Percentiles rank a stretch among this genome's conserved stretches.
These are phyloP conservation scores for Bryconaethiops microstoma DNA, from an alignment of 2,797 vertebrate genomes.

Conservation along the genomic window DNA sequence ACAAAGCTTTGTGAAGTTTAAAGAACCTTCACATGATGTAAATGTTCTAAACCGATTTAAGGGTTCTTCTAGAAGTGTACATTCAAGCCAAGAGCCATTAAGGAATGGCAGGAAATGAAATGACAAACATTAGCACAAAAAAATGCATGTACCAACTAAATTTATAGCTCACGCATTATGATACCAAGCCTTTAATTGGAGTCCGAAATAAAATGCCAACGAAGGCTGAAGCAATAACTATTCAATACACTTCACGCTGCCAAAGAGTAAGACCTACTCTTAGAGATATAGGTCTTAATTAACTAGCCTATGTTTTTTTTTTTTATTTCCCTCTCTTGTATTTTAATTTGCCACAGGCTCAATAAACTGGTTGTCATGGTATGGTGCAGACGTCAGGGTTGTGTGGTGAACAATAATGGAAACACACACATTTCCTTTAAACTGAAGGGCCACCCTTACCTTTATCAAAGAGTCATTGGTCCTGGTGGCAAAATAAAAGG, in stretches of 20 bases:
- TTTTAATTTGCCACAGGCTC: constrained; percentile 26
- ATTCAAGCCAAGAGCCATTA: neutral
- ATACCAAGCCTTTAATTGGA: neutral
- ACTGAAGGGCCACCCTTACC: constrained; percentile 36
- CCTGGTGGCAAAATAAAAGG: constrained; percentile 16
- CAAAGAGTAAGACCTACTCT: constrained; percentile 23
- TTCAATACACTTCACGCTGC: constrained; percentile 7
- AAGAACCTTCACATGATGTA: neutral
- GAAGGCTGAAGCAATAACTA: constrained; percentile 12
- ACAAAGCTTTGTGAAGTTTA: neutral
- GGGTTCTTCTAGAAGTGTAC: neutral
- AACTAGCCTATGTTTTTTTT: constrained; percentile 19
- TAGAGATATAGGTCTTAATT: constrained; percentile 46
- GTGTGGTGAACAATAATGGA: constrained; percentile 8
- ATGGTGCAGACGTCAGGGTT: constrained; percentile 10
- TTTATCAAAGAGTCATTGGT: constrained; percentile 56
- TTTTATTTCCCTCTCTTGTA: neutral
- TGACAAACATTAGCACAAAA: neutral
- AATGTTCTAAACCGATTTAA: neutral
- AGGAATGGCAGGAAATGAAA: no score
- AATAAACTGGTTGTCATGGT: constrained; percentile 39
- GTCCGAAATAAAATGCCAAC: neutral
- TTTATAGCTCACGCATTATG: neutral
- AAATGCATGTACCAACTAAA: neutral
- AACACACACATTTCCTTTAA: constrained; percentile 44